Base-by-base conservation (phyloP, 2,888 invertebrate genomes). In the Drosophila histrio region DNA sequence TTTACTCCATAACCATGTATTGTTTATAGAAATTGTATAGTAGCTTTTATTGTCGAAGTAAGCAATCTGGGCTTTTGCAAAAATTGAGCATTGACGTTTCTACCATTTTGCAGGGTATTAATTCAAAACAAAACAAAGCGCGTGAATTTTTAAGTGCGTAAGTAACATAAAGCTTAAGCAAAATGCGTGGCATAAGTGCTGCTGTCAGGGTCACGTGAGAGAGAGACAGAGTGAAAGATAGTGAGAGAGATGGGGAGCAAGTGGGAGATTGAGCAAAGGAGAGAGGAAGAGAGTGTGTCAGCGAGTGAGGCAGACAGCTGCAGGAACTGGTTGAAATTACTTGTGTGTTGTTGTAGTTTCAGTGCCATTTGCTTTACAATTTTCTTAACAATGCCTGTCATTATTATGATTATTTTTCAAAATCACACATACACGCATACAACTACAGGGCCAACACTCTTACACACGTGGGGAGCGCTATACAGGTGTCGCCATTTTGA, bases 321-420 rank as follows among this genome's bases (percentile, higher is more conserved):
- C 38, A 56, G 65, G 54, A 47, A 68, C 43, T 58, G 63, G 70
- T 70, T 70, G 69, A 75, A 87, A 84, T 77, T 74, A 65, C 78
- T 66, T 72, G 56, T 52, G 9, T 47, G 39, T 53, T 53, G 52
- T 52, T 69, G 73, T 73, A 66, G 81, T 86, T 80, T 77, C 24
- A 30, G 41, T 34, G 17, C 46, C 28, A 30, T 46, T 67, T 59
- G 69, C 62, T 64, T 52, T 53, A 39, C 63, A 75, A 79, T 87
- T 79, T 73, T 68, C 83, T 83, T 79, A 86, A 88, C 77, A 86
- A 81, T 81, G 72, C 74, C 61, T 76, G 76, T 83, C 85, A 79
- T 88, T 85, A 88, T 83, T 75, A 78, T 78, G 77, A 89, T 83
- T 83, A 87, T 88, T 88, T 88, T 89, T 86, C 83, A 85, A 85